These are phyloP conservation scores for Macaca nemestrina DNA, from an alignment of 2,113 vertebrate species.

Conservation along the genomic window DNA sequence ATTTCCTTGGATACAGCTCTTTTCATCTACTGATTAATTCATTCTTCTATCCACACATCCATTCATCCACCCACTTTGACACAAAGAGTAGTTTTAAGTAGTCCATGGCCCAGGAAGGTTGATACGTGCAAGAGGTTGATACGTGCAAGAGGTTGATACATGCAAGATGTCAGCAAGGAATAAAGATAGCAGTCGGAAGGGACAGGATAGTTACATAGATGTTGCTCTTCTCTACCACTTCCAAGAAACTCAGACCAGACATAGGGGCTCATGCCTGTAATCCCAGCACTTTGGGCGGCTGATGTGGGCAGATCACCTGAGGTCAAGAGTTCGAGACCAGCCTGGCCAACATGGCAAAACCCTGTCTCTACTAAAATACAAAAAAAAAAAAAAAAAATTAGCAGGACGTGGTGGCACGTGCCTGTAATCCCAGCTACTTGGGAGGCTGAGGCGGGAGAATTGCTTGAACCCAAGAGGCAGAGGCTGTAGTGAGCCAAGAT, in stretches of 20 bases:
- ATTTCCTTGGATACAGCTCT: background rate
- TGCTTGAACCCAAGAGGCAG: too few species aligned
- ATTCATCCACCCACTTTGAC: background rate
- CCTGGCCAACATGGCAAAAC: too few species aligned
- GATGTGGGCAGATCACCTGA: too few species aligned
- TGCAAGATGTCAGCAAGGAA: background rate
- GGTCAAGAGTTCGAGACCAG: too few species aligned
- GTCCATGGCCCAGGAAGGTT: background rate
- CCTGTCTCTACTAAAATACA: too few species aligned
- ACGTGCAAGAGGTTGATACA: background rate
- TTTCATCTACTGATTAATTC: background rate
- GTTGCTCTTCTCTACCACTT: background rate
- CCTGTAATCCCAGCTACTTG: too few species aligned
- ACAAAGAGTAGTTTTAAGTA: background rate
- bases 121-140: background rate
- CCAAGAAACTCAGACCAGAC: background rate
- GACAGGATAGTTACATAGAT: background rate
- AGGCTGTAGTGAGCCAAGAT: too few species aligned
- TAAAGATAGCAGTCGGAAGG: background rate
- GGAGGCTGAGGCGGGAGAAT: too few species aligned
- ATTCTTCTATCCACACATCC: background rate
- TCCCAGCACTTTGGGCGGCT: too few species aligned
- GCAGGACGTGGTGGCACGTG: too few species aligned
- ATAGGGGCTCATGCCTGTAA: too few species aligned
- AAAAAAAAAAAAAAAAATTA: too few species aligned